Evolutionary conservation across 2,888 invertebrate genomes (phyloP), one percentile per base, ranked within the genome.

Genomic region (Celastrina argiolus): DNA sequence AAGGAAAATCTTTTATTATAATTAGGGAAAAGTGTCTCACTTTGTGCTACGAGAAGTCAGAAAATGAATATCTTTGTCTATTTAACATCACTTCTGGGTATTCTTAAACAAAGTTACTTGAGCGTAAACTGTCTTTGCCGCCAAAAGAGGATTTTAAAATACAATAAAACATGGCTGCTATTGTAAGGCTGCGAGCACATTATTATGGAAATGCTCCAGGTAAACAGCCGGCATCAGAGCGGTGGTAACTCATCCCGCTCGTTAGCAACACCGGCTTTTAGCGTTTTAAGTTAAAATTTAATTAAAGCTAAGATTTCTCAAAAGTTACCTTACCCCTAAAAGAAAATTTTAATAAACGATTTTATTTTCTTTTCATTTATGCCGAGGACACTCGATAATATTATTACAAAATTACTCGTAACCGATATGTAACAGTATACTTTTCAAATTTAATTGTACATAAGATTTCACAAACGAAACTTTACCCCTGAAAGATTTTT

Each of bases 121-220:
- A 61, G 61, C 61, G 18, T 61, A 22, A 61, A 39, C 61, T 12
- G 36, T 34, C 39, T 61, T 39, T 61, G 34, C 34, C 14, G 18
- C 12, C 10, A 56, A 36, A 61, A 61, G 16, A 31, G 18, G 34
- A 34, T 36, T 61, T 61, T 34, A 61, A 61, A 61, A 61, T 36
- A 66, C 56, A 66, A 66, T 66, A 45, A 59, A 58, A 42, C 42
- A 59, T 66, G 58, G 59, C 34, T 41, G 34, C 59, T 16, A 66
- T 59, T 66, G 59, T 59, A 58, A 42, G 41, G 22, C 18, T 34
- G 56, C 59, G 31, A 61, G 61, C 61, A 59, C 59, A 66, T 66
- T 66, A 66, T 66, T 34, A 66, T 66, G 58, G 34, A 66, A 66
- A 66, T 66, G 42, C 42, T 66, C 59, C 41, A 66, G 59, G 66